A percentile compares a stretch with the other conserved stretches of the same genome.
Evolutionary conservation across 37 sponge, comb jelly and placozoan species (phyloP).

Genomic region (Ianthella basta): DNA sequence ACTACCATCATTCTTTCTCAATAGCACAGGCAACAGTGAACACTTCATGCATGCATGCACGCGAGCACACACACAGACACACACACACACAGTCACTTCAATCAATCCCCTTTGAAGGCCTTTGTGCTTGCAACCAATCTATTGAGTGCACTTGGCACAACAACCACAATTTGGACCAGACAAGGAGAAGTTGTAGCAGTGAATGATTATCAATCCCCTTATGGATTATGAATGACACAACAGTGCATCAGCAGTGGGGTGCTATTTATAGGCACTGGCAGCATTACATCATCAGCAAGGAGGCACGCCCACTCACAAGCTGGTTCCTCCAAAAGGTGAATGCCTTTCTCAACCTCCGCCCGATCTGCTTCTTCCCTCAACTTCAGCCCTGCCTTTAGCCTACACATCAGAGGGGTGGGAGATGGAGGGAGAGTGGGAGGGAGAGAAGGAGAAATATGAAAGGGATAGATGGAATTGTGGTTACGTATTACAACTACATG

Average conservation of each 20-base stretch:
- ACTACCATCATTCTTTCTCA: too few relatives aligned
- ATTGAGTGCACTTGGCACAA: too few relatives aligned
- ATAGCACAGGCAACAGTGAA: too few relatives aligned
- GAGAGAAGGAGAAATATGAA: not conserved
- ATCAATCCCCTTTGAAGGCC: too few relatives aligned
- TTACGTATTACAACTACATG: not conserved
- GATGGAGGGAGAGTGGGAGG: not conserved
- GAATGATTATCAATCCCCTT: not conserved
- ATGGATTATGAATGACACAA: too few relatives aligned
- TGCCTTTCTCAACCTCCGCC: constrained; percentile 86
- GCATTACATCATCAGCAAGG: too few relatives aligned
- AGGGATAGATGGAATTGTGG: not conserved
- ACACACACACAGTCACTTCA: not conserved
- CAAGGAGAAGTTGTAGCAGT: not conserved
- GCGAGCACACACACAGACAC: constrained; percentile 7
- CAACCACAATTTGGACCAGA: too few relatives aligned
- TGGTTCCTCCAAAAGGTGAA: constrained; percentile 87
- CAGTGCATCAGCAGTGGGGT: too few relatives aligned
- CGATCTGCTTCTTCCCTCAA: constrained; percentile 83
- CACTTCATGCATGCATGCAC: not conserved
- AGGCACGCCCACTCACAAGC: constrained; percentile 37
- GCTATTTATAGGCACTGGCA: too few relatives aligned
- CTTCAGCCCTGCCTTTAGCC: constrained; percentile 92
- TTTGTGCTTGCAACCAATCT: too few relatives aligned
- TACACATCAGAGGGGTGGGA: not conserved